A percentile compares a stretch with the other conserved stretches of the same genome.
phyloP scores from a whole-genome alignment of 1,140 invertebrate species.

The Asobara japonica region DNA sequence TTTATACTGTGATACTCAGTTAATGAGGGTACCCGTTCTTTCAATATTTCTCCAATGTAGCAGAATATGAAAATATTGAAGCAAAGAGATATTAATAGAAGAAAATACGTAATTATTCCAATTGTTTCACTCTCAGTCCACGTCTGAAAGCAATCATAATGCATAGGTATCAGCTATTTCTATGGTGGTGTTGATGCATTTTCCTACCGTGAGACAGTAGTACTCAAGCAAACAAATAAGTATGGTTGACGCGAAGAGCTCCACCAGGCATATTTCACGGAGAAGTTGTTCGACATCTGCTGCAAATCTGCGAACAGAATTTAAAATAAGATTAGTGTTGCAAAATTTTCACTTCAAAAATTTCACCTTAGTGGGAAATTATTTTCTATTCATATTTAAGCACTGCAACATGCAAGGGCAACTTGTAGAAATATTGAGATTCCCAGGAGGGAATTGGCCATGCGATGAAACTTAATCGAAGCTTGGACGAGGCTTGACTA shows the following conservation, averaged over 20 bases:
- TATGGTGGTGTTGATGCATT: background rate
- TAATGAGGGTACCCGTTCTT: slow-evolving; percentile 42
- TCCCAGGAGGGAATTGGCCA: too few relatives aligned
- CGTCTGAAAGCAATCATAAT: slow-evolving; percentile 39
- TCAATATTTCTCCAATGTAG: slow-evolving; percentile 49
- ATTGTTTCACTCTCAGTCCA: slow-evolving; percentile 39
- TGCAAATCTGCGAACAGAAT: background rate
- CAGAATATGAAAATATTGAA: slow-evolving; percentile 52
- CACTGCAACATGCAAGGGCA: too few relatives aligned
- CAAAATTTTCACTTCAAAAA: too few relatives aligned
- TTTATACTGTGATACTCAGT: background rate
- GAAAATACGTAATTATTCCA: slow-evolving; percentile 39
- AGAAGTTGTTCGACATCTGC: background rate
- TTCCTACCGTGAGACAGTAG: background rate
- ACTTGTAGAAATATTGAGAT: too few relatives aligned
- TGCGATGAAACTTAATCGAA: too few relatives aligned
- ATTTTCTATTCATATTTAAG: too few relatives aligned
- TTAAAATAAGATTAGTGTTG: too few relatives aligned
- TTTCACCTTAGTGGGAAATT: too few relatives aligned
- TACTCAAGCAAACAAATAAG: background rate
- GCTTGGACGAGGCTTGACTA: too few relatives aligned
- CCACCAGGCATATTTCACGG: background rate
- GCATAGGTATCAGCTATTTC: background rate
- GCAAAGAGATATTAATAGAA: slow-evolving; percentile 45
- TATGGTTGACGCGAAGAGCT: background rate